Evolutionary conservation across 2,113 vertebrate species (phyloP), one percentile per base, ranked within the genome.

Genomic region (Alethe diademata): DNA sequence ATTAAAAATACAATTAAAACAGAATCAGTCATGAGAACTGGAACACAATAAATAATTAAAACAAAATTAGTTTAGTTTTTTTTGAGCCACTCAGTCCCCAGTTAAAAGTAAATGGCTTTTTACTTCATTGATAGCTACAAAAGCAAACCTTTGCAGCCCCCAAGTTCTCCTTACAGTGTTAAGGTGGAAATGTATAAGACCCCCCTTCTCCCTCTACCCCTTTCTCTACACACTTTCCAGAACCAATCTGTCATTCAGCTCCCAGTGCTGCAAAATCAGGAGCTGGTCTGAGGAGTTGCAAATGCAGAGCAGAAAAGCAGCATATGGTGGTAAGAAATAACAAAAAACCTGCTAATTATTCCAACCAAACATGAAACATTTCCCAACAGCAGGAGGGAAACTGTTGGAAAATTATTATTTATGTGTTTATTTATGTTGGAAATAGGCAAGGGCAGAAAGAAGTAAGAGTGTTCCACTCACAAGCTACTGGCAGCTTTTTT

Each of bases 1-100:
- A 97, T 96, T 96, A 96, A 97, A 96, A 96, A 95, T 92, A 88
- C 85, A 92, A 83, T 96, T 95, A 96, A 90, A 94, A 43, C 42
- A 74, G 92, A 93, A 89, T 43, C 67, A 78, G 85, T 79, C 71
- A 90, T 67, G 93, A 93, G 94, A 94, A 78, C 17, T 92, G 73
- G 72, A 93, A 86, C 90, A 93, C 78, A 92, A 80, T 84, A 94
- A 95, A 96, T 95, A 86, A 97, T 97, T 95, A 87, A 93, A 93
- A 14, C 65, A 82, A 93, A 96, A 96, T 96, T 96, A 80, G 72
- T 71, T 90, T 86, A 51, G 26, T 53, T 66, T 91, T 31, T 62
- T 74, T 45, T 62, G 20, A 88, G 87, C 43, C 40, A 62, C 26
- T 71, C 33, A 19, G 79, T 64, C 43, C 60, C 51, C 23, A 53